These are phyloP conservation scores for Psix sp. DNA, from an alignment of 1,140 invertebrate genomes.

Conservation along the genomic window DNA sequence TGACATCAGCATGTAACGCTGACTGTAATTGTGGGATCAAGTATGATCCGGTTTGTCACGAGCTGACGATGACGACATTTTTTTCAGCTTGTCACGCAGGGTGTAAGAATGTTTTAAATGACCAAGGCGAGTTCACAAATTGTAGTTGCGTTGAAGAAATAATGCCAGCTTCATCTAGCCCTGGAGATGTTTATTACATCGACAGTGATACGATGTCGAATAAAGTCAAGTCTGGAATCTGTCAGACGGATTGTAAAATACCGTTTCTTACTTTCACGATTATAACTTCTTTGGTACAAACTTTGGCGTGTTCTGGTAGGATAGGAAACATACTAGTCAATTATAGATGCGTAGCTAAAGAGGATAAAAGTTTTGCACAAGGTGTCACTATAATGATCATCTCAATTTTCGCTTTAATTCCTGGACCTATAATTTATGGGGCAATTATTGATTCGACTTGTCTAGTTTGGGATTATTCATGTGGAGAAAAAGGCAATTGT, in stretches of 20 bases:
- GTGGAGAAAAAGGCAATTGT: constrained; percentile 80
- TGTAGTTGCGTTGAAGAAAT: constrained; percentile 67
- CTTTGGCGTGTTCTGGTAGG: constrained; percentile 79
- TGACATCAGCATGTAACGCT: constrained; percentile 77
- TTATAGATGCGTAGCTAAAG: constrained; percentile 79
- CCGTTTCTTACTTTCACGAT: constrained; percentile 75
- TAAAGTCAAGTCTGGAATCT: constrained; percentile 76
- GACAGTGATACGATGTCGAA: constrained; percentile 24
- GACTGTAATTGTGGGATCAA: constrained; percentile 79
- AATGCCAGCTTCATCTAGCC: constrained; percentile 8
- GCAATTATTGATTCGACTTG: constrained; percentile 82
- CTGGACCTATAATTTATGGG: constrained; percentile 82
- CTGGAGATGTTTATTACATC: constrained; percentile 34
- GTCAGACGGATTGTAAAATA: constrained; percentile 76
- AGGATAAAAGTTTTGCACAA: constrained; percentile 82
- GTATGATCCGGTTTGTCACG: constrained; percentile 80
- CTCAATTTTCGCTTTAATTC: constrained; percentile 82
- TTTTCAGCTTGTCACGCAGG: constrained; percentile 82
- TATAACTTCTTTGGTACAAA: constrained; percentile 77
- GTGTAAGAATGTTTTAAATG: constrained; percentile 70
- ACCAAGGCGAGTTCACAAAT: constrained; percentile 66
- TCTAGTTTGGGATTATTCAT: constrained; percentile 81
- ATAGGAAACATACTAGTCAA: constrained; percentile 82
- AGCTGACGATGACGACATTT: constrained; percentile 77
- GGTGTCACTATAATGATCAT: constrained; percentile 80